These are phyloP conservation scores for Epicauta chinensis DNA, from an alignment of 1,140 invertebrate genomes.

Conservation along the genomic window DNA sequence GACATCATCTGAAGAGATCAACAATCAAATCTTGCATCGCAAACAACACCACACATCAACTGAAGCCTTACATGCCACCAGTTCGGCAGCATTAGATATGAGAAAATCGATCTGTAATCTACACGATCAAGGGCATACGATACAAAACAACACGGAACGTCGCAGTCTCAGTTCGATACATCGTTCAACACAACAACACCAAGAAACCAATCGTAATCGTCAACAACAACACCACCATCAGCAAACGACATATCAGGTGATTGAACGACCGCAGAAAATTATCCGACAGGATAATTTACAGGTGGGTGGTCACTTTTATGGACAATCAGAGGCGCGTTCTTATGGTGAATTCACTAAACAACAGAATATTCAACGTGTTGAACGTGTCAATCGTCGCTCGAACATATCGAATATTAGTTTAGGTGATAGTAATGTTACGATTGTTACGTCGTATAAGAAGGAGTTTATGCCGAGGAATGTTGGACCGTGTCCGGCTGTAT, in stretches of 20 bases:
- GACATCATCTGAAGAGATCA: slow-evolving; percentile 62
- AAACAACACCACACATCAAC: slow-evolving; percentile 55
- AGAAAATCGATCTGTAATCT: slow-evolving; percentile 72
- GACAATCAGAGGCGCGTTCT: slow-evolving; percentile 56
- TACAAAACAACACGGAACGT: slow-evolving; percentile 60
- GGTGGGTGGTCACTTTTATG: slow-evolving; percentile 64
- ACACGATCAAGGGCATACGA: slow-evolving; percentile 57
- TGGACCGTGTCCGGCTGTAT: slow-evolving; percentile 70
- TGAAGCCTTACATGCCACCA: slow-evolving; percentile 45
- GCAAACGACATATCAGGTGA: slow-evolving; percentile 40
- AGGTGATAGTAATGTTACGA: slow-evolving; percentile 51
- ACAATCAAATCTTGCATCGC: slow-evolving; percentile 69
- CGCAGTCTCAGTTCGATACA: slow-evolving; percentile 71
- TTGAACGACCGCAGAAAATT: slow-evolving; percentile 51
- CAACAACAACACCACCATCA: slow-evolving; percentile 31
- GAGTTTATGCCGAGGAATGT: slow-evolving; percentile 63
- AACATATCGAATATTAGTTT: slow-evolving; percentile 67
- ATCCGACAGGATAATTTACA: slow-evolving; percentile 56
- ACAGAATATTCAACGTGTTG: slow-evolving; percentile 45
- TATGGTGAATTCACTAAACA: slow-evolving; percentile 61
- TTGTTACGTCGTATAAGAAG: slow-evolving; percentile 64
- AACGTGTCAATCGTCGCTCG: slow-evolving; percentile 51
- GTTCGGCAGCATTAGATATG: slow-evolving; percentile 69
- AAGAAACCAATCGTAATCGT: slow-evolving; percentile 36
- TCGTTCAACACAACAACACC: slow-evolving; percentile 48